These are phyloP conservation scores for Leptocoma aspasia DNA, from an alignment of 2,113 vertebrate species.

Conservation along the genomic window DNA sequence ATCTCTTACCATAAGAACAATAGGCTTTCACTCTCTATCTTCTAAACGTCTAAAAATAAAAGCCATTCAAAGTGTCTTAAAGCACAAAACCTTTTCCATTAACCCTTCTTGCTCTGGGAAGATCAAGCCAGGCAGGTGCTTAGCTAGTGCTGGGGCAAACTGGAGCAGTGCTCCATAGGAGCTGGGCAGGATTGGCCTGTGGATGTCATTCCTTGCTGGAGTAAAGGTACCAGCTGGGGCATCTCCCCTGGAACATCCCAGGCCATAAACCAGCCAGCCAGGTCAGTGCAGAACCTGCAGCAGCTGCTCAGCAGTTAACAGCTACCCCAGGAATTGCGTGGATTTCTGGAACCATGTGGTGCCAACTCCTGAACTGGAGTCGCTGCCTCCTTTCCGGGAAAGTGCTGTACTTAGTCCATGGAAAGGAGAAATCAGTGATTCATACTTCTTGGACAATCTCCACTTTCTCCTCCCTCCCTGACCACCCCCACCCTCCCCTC, in stretches of 20 bases:
- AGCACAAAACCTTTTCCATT: not conserved
- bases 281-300: not conserved
- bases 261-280: not conserved
- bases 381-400: not conserved
- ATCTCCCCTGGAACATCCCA: not conserved
- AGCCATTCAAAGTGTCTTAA: conserved; percentile 5
- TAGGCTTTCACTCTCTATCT: conserved; percentile 1
- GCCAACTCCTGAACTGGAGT: not conserved
- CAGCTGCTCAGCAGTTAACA: not conserved
- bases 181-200: accelerated
- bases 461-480: not conserved
- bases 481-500: not conserved
- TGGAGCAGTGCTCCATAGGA: accelerated
- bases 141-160: not conserved
- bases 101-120: not conserved
- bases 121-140: not conserved
- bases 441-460: not conserved
- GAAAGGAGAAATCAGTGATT: conserved; percentile 31
- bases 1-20: conserved; percentile 13
- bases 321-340: not conserved
- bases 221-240: accelerated
- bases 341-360: not conserved
- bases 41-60: conserved; percentile 57
- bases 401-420: not conserved
- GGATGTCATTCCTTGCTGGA: accelerated